phyloP scores from a whole-genome alignment of 2,888 invertebrate species.

The Branchipolynoe longqiensis region DNA sequence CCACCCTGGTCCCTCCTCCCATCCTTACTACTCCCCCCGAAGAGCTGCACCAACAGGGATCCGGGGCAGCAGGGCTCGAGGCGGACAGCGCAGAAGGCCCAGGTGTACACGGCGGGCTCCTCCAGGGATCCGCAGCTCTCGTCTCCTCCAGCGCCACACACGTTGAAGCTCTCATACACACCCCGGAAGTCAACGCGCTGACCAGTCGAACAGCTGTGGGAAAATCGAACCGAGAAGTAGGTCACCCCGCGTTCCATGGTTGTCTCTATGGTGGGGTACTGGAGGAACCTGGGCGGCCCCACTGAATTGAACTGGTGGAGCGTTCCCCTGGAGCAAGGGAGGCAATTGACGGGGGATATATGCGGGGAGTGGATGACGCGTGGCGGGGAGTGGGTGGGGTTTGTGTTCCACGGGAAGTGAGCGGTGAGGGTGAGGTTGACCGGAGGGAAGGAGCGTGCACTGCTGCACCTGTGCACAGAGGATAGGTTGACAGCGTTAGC shows the following conservation, averaged over 20 bases:
- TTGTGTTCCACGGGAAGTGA: background rate
- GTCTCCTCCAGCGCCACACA: too few species aligned
- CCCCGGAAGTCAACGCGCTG: background rate
- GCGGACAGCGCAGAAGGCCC: background rate
- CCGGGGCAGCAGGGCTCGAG: conserved; percentile 23
- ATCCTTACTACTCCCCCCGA: background rate
- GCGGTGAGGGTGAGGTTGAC: background rate
- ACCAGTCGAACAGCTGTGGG: background rate
- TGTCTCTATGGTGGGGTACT: background rate
- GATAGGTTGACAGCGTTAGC: background rate
- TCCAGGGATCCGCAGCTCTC: background rate
- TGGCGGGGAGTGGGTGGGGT: background rate
- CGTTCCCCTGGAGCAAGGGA: background rate
- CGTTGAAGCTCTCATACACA: background rate
- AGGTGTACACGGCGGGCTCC: background rate
- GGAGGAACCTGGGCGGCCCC: background rate
- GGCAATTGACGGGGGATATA: too few species aligned
- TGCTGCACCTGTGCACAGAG: background rate
- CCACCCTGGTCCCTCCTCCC: conserved; percentile 20
- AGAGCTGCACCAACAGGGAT: background rate
- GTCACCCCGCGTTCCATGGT: background rate
- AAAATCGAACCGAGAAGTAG: background rate
- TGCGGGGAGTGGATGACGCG: background rate
- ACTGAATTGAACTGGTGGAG: background rate
- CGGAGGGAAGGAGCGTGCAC: background rate